phyloP scores from a whole-genome alignment of 2,888 invertebrate species.

The Callimorpha dominula region DNA sequence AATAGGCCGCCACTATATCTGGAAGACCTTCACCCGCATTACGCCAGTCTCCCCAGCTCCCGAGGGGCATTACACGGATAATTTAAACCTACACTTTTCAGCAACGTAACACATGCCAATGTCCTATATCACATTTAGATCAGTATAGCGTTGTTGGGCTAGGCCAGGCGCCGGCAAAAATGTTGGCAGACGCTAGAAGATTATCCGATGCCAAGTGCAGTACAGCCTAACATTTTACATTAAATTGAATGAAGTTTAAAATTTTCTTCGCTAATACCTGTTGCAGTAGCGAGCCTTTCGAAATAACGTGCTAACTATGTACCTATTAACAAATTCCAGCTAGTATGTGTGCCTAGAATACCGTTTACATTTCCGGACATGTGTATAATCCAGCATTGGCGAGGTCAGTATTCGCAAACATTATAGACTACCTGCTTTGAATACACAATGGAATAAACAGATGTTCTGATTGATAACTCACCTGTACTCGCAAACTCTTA shows the following conservation, averaged over 20 bases:
- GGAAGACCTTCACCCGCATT: conserved; percentile 84
- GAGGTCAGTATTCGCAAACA: conserved; percentile 58
- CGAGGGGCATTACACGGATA: conserved; percentile 63
- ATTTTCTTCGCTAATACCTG: conserved; percentile 14
- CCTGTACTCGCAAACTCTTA: conserved; percentile 94
- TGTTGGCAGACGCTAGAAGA: conserved; percentile 46
- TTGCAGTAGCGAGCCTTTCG: conserved; percentile 9
- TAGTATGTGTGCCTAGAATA: conserved; percentile 37
- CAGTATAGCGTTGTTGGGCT: conserved; percentile 41
- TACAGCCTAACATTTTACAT: conserved; percentile 29
- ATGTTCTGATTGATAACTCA: conserved; percentile 64
- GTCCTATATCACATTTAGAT: conserved; percentile 44
- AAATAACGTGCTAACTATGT: conserved; percentile 19
- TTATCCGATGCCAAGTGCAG: conserved; percentile 48
- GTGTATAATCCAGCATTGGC: conserved; percentile 51
- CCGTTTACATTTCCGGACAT: conserved; percentile 57
- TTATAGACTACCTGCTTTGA: conserved; percentile 29
- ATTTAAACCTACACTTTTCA: conserved; percentile 49
- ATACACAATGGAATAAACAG: conserved; percentile 42
- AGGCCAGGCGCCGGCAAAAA: conserved; percentile 47
- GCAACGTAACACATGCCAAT: conserved; percentile 32
- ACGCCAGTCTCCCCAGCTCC: conserved; percentile 65
- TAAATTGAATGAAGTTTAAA: conserved; percentile 17
- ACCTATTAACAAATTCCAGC: conserved; percentile 34
- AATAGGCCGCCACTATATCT: conserved; percentile 78